These are phyloP conservation scores for Thalassaphorura encarpata DNA, from an alignment of 1,140 invertebrate genomes.

Conservation along the genomic window DNA sequence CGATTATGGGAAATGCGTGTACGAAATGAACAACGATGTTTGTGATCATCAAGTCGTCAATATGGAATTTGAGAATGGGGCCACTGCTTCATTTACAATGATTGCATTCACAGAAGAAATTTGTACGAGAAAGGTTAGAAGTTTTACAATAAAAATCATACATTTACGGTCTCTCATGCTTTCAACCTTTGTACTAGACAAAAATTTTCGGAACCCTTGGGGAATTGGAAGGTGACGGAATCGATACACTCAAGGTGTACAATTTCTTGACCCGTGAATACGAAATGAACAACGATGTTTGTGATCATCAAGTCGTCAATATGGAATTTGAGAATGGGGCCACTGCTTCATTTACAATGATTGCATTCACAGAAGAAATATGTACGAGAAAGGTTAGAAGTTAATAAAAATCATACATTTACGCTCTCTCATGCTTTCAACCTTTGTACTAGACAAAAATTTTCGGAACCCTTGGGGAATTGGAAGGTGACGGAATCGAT, in stretches of 20 bases:
- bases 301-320: constrained; percentile 42
- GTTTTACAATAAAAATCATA: background rate
- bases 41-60: constrained; percentile 42
- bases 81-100: constrained; percentile 41
- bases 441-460: constrained; percentile 21
- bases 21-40: constrained; percentile 42
- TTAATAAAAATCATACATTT: background rate
- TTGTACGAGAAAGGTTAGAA: constrained; percentile 38
- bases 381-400: constrained; percentile 39
- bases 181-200: constrained; percentile 19
- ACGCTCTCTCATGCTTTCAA: background rate
- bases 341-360: constrained; percentile 41
- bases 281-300: constrained; percentile 41
- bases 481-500: constrained; percentile 30
- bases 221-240: constrained; percentile 31
- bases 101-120: constrained; percentile 41
- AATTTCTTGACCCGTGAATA: constrained; percentile 38
- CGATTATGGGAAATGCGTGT: constrained; percentile 42
- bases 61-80: constrained; percentile 41
- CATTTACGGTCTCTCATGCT: background rate
- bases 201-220: constrained; percentile 28
- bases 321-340: constrained; percentile 42
- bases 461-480: constrained; percentile 28
- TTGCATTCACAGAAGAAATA: constrained; percentile 41
- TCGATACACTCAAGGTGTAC: constrained; percentile 28